Conservation (phyloP, 2,113 vertebrate genomes). For the Suricata suricatta region DNA sequence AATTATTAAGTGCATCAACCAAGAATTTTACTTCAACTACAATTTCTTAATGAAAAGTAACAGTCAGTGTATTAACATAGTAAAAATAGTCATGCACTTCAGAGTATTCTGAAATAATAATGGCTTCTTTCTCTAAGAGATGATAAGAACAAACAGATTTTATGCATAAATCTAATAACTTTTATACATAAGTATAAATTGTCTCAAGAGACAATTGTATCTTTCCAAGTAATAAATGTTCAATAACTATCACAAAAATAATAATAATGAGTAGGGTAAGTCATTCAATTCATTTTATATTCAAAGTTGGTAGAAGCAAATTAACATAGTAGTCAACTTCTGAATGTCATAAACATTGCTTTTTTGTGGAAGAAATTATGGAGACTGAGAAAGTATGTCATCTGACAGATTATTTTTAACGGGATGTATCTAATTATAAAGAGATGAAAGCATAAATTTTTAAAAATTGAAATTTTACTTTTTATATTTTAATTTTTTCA, state of each 20-base stretch:
- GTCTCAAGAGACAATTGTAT: not conserved
- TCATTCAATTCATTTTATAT: not conserved
- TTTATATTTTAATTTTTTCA: not conserved
- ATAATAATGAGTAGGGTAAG: not conserved
- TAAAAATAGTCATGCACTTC: not conserved
- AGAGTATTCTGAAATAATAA: constrained; percentile 11
- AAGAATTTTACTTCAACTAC: constrained; percentile 31
- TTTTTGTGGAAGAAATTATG: constrained; percentile 21
- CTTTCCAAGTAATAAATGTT: not conserved
- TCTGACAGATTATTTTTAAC: not conserved
- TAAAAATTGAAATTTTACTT: constrained; percentile 24
- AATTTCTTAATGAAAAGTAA: constrained; percentile 51
- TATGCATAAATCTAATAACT: constrained; percentile 17
- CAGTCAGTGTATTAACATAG: constrained; percentile 6
- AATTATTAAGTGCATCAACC: not conserved
- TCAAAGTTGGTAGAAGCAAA: not conserved
- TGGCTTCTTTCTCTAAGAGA: constrained; percentile 33
- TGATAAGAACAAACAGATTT: constrained; percentile 31
- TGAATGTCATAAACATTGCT: not conserved
- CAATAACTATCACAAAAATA: not conserved
- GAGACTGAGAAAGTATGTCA: not conserved
- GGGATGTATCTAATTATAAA: not conserved
- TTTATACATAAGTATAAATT: not conserved
- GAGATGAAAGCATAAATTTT: not conserved
- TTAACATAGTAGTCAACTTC: not conserved